Conservation (phyloP, 2,797 vertebrate genomes). For the Uromys caudimaculatus region DNA sequence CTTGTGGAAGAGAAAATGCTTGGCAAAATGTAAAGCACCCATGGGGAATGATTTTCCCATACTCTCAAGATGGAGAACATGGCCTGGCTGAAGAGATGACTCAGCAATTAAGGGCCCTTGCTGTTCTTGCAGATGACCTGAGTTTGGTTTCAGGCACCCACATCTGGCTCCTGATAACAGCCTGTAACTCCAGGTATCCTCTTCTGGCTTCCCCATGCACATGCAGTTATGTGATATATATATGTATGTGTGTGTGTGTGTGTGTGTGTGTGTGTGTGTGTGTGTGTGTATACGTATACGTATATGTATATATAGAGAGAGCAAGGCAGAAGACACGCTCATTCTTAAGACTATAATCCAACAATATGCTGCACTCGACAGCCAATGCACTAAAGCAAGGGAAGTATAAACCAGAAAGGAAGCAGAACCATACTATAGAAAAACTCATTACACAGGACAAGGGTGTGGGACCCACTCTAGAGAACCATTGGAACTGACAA, state of each 20-base stretch:
- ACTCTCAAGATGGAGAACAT: neutral
- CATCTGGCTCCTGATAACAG: neutral
- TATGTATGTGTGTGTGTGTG: too few relatives aligned
- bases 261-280: too few relatives aligned
- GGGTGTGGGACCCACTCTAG: neutral
- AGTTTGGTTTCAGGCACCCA: neutral
- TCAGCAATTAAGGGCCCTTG: neutral
- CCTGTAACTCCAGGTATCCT: neutral
- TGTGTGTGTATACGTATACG: too few relatives aligned
- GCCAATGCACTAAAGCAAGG: neutral
- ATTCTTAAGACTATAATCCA: neutral
- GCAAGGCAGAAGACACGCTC: neutral
- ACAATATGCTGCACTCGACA: neutral
- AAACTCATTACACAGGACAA: neutral
- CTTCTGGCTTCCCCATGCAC: neutral
- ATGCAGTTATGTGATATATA: too few relatives aligned
- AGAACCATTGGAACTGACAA: neutral
- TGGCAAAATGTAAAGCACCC: neutral
- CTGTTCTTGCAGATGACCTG: neutral
- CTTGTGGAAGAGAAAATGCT: neutral
- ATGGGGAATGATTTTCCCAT: neutral
- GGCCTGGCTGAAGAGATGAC: too few relatives aligned
- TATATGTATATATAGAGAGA: too few relatives aligned
- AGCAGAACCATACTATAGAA: neutral
- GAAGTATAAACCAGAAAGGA: neutral